Base-by-base conservation (phyloP, 2,113 vertebrate genomes). In the Oriolus oriolus region DNA sequence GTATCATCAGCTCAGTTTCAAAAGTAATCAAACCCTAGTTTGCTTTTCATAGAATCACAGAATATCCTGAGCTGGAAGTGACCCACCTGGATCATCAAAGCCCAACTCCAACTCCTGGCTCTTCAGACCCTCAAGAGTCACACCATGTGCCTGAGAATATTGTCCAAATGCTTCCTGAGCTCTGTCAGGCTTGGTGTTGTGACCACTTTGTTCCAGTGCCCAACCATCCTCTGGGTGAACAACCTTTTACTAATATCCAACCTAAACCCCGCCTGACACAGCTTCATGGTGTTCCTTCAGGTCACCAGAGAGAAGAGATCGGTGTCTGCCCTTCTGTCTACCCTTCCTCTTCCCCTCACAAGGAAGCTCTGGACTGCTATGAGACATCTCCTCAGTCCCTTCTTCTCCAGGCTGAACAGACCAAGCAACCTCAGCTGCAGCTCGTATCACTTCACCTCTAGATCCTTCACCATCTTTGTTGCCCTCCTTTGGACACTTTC, bases 391-490 rank as follows among this genome's bases (percentile, higher is more conserved):
- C 39, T 45, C n/a, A 53, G 10, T 45, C 47, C 47, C n/a, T 27
- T 27, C 28, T 45, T 31, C 73, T 28, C 47, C n/a, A n/a, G 12
- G 16, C 20, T 35, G 24, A 54, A 47, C 2, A n/a, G 13, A 61
- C 13, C 10, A 70, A 79, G n/a, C 0, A 0, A n/a, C 16, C n/a
- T 53, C 39, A n/a, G 28, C 54, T 30, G 13, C n/a, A 61, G 47
- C 16, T 23, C 5, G 0, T 3, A 13, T 1, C 16, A 23, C 19
- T 54, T 39, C 28, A 39, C 16, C 28, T 14, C n/a, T 11, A 79
- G 20, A 39, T 7, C 13, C 5, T 20, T n/a, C 47, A 69, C 28
- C 54, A 69, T 23, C 21, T 27, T 52, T 27, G 14, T 1, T 22
- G 9, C 14, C 3, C 33, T 68, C n/a, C 19, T 6, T 3, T n/a